Evolutionary conservation across 1,140 invertebrate species (phyloP), one percentile per base, ranked within the genome.

Genomic region (Apis cerana): DNA sequence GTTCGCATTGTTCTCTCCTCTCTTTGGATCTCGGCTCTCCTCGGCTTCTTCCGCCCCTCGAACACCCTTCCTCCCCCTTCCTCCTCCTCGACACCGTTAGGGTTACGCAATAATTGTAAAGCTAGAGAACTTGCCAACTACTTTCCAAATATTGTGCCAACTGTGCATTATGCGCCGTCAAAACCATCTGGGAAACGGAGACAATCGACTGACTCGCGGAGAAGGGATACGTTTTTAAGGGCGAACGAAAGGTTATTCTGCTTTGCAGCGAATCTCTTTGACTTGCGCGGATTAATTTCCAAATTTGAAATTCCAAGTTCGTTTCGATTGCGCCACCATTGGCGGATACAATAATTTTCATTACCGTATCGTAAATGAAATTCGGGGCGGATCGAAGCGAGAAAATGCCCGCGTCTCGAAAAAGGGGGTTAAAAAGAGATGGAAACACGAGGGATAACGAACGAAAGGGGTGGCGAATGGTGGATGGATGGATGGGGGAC

Each of bases 1-100:
- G 92, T 93, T 94, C 85, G 91, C 91, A 94, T 94, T 94, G 92
- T 94, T 93, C 91, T 83, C 89, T 82, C 89, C 89, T 91, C 90
- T 90, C 82, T 70, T 78, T 72, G 74, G 33, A 71, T 59, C 13
- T 69, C 61, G 71, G 54, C 54, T 74, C 82, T 72, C 61, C 67
- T 23, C 71, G 70, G 68, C 59, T 74, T 72, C 67, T 81, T 71
- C 62, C 74, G n/a, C 43, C 68, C 59, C 50, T 19, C 17, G 1
- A 33, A 15, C 54, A 15, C 64, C 64, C 81, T n/a, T 52, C 59
- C 68, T 67, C 56, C 71, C 71, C 54, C n/a, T n/a, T n/a, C 61
- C 75, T 75, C 75, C 61, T 58, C 52, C 48, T 68, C 88, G 84
- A 89, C 86, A 87, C 83, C 83, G 77, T 86, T 90, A 88, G 89